phyloP scores from a whole-genome alignment of 1,140 invertebrate genomes.

The Bombus waltoni region DNA sequence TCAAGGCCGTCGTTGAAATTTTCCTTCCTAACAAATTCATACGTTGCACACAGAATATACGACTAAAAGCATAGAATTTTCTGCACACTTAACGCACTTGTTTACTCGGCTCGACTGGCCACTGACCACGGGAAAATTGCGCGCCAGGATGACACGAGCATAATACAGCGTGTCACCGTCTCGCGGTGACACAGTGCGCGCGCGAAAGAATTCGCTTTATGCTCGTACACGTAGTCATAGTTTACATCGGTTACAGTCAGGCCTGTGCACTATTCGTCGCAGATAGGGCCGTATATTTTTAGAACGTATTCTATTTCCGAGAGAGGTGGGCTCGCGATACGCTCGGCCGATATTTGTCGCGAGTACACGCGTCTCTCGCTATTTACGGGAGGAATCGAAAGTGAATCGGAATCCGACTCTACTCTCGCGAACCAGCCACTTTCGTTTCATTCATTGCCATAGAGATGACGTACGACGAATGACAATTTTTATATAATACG shows the following conservation, averaged over 20 bases:
- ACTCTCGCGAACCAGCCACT: slow-evolving; percentile 1
- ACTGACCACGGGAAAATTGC: background rate
- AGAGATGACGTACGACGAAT: no score
- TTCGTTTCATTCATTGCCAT: slow-evolving; percentile 3
- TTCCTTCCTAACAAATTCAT: no score
- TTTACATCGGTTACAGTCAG: background rate
- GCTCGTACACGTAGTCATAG: background rate
- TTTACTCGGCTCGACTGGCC: background rate
- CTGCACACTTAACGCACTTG: no score
- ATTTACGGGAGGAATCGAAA: slow-evolving; percentile 13
- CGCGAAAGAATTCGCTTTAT: background rate
- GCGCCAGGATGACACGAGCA: background rate
- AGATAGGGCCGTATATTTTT: slow-evolving; percentile 27
- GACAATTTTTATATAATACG: background rate
- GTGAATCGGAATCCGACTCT: slow-evolving; percentile 20
- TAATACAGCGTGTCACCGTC: background rate
- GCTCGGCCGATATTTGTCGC: slow-evolving; percentile 15
- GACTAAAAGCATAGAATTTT: fast-evolving
- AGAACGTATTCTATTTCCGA: slow-evolving; percentile 29
- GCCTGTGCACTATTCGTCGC: slow-evolving; percentile 1
- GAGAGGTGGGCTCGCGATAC: slow-evolving; percentile 12
- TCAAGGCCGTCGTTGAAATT: fast-evolving
- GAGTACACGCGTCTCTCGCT: slow-evolving; percentile 18
- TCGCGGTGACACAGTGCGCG: background rate
- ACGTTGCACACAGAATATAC: fast-evolving